A percentile compares a stretch with the other conserved stretches of the same genome.
These are phyloP conservation scores for Denticeps clupeoides DNA, from an alignment of 2,797 vertebrate genomes.

Conservation along the genomic window DNA sequence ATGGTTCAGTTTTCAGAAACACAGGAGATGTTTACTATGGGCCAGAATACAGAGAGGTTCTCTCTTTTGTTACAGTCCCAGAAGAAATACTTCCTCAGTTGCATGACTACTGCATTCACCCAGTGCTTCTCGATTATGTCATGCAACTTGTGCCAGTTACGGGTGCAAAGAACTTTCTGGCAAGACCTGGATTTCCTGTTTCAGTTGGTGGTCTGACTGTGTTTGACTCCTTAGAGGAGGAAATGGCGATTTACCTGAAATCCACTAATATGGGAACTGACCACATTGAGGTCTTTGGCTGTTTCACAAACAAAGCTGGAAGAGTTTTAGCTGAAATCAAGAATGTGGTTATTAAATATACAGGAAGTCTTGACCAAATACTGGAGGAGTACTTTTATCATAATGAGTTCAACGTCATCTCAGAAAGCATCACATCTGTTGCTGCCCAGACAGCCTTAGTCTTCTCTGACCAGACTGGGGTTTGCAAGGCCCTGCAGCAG, in stretches of 20 bases:
- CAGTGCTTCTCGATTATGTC: conserved; percentile 70
- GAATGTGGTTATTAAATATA: conserved; percentile 51
- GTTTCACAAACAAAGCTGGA: conserved; percentile 63
- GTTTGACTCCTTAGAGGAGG: conserved; percentile 59
- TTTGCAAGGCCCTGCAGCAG: conserved; percentile 50
- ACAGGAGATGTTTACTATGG: conserved; percentile 61
- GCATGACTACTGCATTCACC: conserved; percentile 68
- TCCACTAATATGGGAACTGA: conserved; percentile 42
- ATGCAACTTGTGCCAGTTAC: conserved; percentile 64
- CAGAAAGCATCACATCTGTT: conserved; percentile 12
- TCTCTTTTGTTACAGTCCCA: conserved; percentile 55
- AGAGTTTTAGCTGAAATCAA: conserved; percentile 66
- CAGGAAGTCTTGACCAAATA: conserved; percentile 42
- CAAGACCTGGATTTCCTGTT: conserved; percentile 58
- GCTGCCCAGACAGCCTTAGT: conserved; percentile 50
- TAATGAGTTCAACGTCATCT: conserved; percentile 49
- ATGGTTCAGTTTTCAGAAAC: conserved; percentile 60
- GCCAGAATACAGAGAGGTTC: conserved; percentile 63
- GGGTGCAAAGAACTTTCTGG: conserved; percentile 32
- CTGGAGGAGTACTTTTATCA: conserved; percentile 66
- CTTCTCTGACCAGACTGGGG: conserved; percentile 61
- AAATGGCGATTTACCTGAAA: conserved; percentile 74
- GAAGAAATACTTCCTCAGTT: conserved; percentile 48
- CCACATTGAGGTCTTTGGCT: conserved; percentile 65
- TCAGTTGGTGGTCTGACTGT: conserved; percentile 64